phyloP scores from a whole-genome alignment of 2,113 vertebrate species.

The Labeo catla region DNA sequence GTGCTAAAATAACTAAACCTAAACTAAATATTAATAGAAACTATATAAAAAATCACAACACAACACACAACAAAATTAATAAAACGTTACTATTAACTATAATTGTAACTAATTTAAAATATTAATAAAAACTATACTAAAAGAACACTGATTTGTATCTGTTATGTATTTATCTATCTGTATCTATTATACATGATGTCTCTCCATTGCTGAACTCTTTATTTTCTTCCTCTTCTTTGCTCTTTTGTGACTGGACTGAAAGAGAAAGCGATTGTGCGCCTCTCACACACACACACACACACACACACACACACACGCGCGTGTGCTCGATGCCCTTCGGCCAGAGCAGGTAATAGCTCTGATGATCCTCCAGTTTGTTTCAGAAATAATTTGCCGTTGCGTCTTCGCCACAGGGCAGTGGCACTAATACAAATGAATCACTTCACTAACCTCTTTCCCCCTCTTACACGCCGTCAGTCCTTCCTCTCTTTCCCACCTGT shows the following conservation, averaged over 20 bases:
- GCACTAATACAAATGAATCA: constrained; percentile 85
- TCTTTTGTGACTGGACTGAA: constrained; percentile 67
- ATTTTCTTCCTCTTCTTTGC: not conserved
- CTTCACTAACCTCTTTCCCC: constrained; percentile 72
- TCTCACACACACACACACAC: constrained; percentile 70
- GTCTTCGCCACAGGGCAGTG: constrained; percentile 76
- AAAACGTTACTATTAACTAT: not conserved
- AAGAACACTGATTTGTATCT: not conserved
- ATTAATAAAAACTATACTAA: not conserved
- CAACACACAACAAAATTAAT: not conserved
- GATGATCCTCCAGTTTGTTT: constrained; percentile 84
- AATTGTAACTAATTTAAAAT: not conserved
- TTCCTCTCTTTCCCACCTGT: constrained; percentile 60
- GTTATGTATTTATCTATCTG: not conserved
- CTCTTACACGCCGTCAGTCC: constrained; percentile 64
- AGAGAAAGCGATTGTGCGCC: constrained; percentile 74
- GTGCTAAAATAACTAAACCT: not conserved
- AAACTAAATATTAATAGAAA: not conserved
- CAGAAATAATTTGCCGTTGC: constrained; percentile 84
- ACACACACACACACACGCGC: constrained; percentile 45
- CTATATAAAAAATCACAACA: not conserved
- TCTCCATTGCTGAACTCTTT: not conserved
- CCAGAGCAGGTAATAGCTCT: constrained; percentile 82
- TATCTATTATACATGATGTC: not conserved
- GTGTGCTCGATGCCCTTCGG: constrained; percentile 67